A percentile compares a stretch with the other conserved stretches of the same genome.
Conservation (phyloP, 2,113 vertebrate genomes). For the Chionomys nivalis region DNA sequence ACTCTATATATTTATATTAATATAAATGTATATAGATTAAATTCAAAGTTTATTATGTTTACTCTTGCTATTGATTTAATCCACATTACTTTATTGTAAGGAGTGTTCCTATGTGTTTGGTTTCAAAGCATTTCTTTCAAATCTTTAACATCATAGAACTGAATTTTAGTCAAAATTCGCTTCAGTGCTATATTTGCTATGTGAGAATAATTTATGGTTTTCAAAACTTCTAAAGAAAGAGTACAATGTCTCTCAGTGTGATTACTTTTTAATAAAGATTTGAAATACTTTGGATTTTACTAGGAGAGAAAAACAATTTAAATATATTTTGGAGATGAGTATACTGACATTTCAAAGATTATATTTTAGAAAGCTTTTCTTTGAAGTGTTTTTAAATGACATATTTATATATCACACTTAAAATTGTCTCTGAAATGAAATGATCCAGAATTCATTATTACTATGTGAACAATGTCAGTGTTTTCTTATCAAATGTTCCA, state of each 20-base stretch:
- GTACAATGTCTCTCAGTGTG: neutral
- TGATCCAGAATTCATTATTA: constrained; percentile 4
- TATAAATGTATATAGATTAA: neutral
- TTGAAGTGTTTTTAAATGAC: constrained; percentile 51
- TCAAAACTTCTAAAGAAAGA: constrained; percentile 53
- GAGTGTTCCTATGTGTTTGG: neutral
- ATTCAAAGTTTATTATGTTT: neutral
- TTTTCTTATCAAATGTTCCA: neutral
- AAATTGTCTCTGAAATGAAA: constrained; percentile 20
- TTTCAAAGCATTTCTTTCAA: constrained; percentile 11
- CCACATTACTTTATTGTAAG: no score
- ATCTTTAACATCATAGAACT: neutral
- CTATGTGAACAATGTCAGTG: neutral
- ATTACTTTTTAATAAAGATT: constrained; percentile 66
- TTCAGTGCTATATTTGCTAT: neutral
- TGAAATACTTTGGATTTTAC: constrained; percentile 44
- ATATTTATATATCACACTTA: neutral
- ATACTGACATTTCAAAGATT: constrained; percentile 66
- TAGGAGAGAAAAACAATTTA: constrained; percentile 52
- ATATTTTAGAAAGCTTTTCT: constrained; percentile 25
- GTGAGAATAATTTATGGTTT: constrained; percentile 55
- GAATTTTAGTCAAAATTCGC: neutral
- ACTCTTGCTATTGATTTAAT: neutral
- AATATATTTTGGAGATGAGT: constrained; percentile 21
- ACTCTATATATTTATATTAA: no score